Evolutionary conservation across 2,888 invertebrate genomes (phyloP).

Genomic region (Tribolium freemani): DNA sequence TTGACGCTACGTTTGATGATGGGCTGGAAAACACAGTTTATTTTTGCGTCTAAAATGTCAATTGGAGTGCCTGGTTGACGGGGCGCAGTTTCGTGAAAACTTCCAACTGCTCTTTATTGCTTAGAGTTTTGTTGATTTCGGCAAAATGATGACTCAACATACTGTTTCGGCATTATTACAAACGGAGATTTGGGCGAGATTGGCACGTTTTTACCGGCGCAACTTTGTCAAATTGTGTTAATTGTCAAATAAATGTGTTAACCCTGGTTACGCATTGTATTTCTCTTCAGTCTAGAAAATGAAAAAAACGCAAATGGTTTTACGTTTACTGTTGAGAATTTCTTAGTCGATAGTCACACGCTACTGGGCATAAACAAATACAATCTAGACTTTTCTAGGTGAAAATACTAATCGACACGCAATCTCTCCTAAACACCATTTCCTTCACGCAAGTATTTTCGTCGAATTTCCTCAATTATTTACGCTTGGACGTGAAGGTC

Average conservation of each 20-base stretch:
- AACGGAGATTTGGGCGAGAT: background rate
- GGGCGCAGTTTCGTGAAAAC: slow-evolving; percentile 36
- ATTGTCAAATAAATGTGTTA: no score
- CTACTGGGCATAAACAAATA: background rate
- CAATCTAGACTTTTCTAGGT: background rate
- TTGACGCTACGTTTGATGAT: slow-evolving; percentile 44
- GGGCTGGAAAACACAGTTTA: slow-evolving; percentile 38
- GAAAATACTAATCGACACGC: background rate
- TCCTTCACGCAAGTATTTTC: background rate
- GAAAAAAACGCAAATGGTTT: no score
- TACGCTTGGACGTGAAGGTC: background rate
- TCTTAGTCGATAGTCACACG: no score
- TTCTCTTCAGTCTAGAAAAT: no score
- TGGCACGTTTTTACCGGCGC: no score
- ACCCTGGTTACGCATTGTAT: no score
- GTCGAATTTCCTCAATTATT: background rate
- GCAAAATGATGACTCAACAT: slow-evolving; percentile 53
- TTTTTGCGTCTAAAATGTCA: slow-evolving; percentile 6
- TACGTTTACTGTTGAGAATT: no score
- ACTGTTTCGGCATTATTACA: slow-evolving; percentile 28
- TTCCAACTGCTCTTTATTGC: slow-evolving; percentile 47
- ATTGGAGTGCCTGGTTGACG: slow-evolving; percentile 30
- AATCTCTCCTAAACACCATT: background rate
- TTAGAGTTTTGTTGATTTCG: slow-evolving; percentile 48
- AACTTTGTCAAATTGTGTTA: no score